Evolutionary conservation across 2,888 invertebrate species (phyloP).

Genomic region (Drosophila neutralis): DNA sequence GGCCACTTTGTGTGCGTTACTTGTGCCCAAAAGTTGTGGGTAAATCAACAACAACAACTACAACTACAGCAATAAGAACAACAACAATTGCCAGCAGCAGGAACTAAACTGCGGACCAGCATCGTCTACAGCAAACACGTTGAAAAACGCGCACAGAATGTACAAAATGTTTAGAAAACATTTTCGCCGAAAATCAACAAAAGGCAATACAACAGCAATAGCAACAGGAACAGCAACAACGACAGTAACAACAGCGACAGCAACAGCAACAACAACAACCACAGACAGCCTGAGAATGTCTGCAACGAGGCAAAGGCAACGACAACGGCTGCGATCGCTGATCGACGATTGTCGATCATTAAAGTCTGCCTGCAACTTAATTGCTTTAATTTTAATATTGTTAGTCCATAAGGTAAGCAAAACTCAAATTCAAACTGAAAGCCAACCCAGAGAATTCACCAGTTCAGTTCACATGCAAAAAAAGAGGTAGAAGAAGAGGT

Average conservation of each 20-base stretch:
- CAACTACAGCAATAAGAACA: neutral
- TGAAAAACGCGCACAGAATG: constrained; percentile 69
- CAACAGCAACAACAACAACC: constrained; percentile 10
- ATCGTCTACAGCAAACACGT: constrained; percentile 48
- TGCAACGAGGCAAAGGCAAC: constrained; percentile 54
- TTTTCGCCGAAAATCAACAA: constrained; percentile 83
- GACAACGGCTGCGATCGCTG: constrained; percentile 56
- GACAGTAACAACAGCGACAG: constrained; percentile 13
- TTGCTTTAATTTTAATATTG: constrained; percentile 82
- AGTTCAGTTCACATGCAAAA: constrained; percentile 38
- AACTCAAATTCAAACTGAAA: constrained; percentile 4
- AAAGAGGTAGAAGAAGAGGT: constrained; percentile 13
- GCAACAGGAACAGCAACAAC: constrained; percentile 27
- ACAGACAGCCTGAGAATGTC: constrained; percentile 70
- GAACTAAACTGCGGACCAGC: constrained; percentile 44
- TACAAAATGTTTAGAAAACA: constrained; percentile 85
- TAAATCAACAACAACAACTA: constrained; percentile 31
- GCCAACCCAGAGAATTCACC: constrained; percentile 23
- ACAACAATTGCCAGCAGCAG: constrained; percentile 24
- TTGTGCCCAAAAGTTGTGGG: constrained; percentile 47
- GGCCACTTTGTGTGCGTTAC: constrained; percentile 44
- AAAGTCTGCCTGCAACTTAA: constrained; percentile 81
- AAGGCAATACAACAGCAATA: constrained; percentile 36
- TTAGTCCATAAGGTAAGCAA: constrained; percentile 83
- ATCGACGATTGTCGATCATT: constrained; percentile 78